Evolutionary conservation across 64 coral and sea anemone species (phyloP).

Genomic region (Platygyra sinensis): DNA sequence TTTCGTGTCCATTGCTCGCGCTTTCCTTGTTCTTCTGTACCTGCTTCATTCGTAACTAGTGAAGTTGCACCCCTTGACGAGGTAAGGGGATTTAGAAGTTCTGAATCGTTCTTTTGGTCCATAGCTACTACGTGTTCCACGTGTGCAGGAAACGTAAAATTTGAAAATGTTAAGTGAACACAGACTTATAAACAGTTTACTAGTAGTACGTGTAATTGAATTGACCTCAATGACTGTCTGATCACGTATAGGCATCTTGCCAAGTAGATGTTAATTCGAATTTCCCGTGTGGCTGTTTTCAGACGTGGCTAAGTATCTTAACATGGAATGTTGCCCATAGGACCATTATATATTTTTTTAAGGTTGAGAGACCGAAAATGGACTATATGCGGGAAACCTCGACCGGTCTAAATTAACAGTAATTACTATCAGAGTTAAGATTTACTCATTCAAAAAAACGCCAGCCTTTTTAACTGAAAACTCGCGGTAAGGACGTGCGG

Average conservation of each 20-base stretch:
- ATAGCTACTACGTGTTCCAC: background rate
- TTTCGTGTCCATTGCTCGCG: slow-evolving; percentile 27
- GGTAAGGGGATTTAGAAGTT: background rate
- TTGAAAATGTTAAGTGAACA: background rate
- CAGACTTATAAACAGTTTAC: background rate
- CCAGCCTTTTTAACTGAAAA: background rate
- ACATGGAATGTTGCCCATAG: background rate
- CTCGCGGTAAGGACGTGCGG: background rate
- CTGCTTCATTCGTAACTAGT: background rate
- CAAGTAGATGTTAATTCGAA: background rate
- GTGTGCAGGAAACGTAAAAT: too few species aligned
- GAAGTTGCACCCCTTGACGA: background rate
- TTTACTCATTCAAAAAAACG: background rate
- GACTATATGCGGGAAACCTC: background rate
- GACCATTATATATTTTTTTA: too few species aligned
- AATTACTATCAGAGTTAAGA: background rate
- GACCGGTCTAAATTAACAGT: background rate
- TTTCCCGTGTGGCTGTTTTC: background rate
- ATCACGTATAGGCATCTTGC: background rate
- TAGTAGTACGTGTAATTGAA: too few species aligned
- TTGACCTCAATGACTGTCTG: background rate
- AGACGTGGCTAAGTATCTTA: background rate
- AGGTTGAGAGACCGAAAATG: background rate
- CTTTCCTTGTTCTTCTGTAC: background rate
- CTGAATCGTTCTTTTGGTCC: background rate